Evolutionary conservation across 2,113 vertebrate genomes (phyloP).

Genomic region (Dicrurus megarhynchus): DNA sequence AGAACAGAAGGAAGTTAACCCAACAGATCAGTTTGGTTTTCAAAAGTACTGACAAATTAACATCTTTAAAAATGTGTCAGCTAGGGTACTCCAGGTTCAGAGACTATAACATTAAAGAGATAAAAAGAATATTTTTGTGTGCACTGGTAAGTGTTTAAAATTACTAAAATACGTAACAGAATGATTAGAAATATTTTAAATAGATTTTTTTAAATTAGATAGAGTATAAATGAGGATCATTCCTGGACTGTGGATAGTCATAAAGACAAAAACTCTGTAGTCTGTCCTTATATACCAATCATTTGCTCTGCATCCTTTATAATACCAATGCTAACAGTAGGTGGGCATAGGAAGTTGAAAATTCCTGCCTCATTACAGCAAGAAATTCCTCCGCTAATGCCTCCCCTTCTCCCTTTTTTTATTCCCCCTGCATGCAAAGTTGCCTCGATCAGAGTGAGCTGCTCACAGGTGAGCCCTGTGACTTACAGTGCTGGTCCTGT

Average conservation of each 20-base stretch:
- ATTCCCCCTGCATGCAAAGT: background rate
- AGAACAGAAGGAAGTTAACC: background rate
- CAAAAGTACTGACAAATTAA: background rate
- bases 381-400: background rate
- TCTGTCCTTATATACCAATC: background rate
- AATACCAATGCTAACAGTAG: background rate
- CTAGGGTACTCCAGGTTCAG: background rate
- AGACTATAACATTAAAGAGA: background rate
- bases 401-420: background rate
- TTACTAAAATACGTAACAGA: background rate
- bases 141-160: background rate
- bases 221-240: background rate
- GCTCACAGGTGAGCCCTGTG: background rate
- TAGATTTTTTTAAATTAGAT: background rate
- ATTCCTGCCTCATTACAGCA: background rate
- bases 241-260: background rate
- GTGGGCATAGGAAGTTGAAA: background rate
- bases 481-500: constrained; percentile 81
- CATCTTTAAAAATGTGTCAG: background rate
- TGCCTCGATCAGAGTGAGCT: background rate
- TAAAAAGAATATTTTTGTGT: background rate
- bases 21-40: background rate
- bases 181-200: background rate
- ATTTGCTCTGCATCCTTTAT: background rate
- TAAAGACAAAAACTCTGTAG: background rate